Evolutionary conservation across 2,888 invertebrate genomes (phyloP).

Genomic region (Oligia strigilis): DNA sequence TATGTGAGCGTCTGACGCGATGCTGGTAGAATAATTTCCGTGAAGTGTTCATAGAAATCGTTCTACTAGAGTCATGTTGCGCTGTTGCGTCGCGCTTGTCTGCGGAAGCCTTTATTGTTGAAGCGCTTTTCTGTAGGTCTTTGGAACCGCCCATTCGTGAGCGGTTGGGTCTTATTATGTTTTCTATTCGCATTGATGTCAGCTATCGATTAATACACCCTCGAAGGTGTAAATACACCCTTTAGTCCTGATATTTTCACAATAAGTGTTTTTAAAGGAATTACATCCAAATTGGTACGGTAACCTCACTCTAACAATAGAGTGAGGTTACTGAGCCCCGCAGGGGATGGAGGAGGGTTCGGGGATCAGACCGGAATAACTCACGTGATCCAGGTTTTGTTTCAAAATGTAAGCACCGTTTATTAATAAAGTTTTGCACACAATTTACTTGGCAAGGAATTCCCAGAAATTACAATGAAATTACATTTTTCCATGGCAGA

Average conservation of each 20-base stretch:
- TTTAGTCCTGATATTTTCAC: background rate
- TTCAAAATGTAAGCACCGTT: background rate
- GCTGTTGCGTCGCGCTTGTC: too few relatives aligned
- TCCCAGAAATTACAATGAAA: background rate
- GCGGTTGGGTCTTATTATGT: too few relatives aligned
- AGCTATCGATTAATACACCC: background rate
- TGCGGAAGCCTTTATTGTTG: background rate
- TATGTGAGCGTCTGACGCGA: too few relatives aligned
- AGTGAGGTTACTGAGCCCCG: background rate
- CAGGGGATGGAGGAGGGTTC: too few relatives aligned
- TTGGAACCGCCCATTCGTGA: background rate
- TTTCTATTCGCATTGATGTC: background rate
- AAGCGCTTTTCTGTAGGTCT: background rate
- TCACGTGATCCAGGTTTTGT: background rate
- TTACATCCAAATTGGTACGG: slow-evolving; percentile 2
- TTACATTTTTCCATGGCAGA: background rate
- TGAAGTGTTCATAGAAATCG: too few relatives aligned
- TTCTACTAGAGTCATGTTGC: too few relatives aligned
- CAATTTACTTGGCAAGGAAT: background rate
- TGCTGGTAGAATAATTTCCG: too few relatives aligned
- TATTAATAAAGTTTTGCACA: background rate
- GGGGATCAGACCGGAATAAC: too few relatives aligned
- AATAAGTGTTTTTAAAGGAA: background rate
- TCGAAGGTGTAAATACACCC: background rate
- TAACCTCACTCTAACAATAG: background rate